Conservation (phyloP, 2,797 vertebrate species). For the Hippopotamyrus pictus region DNA sequence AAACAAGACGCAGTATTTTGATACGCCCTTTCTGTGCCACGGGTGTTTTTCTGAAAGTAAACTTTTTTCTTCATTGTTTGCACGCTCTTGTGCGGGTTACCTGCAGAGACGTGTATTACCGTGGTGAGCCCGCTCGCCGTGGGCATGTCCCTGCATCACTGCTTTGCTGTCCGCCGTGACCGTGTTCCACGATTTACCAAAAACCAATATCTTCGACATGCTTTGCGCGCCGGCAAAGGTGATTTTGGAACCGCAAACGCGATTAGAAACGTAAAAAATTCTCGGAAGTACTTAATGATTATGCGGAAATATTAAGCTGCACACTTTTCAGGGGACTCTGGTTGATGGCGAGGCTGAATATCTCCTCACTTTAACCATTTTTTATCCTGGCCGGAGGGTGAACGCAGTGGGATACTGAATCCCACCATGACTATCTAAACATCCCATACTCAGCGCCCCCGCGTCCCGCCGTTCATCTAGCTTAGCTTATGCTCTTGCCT, state of each 20-base stretch:
- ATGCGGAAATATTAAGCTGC: neutral
- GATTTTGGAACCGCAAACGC: neutral
- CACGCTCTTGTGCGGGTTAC: neutral
- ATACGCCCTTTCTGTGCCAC: neutral
- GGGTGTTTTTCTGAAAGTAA: constrained; percentile 22
- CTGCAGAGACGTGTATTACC: neutral
- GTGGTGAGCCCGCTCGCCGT: neutral
- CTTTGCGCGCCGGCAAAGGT: neutral
- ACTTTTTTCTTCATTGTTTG: constrained; percentile 14
- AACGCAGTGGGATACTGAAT: neutral
- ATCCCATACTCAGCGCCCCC: constrained; percentile 17
- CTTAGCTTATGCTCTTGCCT: neutral
- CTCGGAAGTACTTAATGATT: neutral
- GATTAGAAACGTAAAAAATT: neutral
- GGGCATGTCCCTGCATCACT: neutral
- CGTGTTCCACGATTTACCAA: neutral
- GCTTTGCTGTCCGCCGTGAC: neutral
- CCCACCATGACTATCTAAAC: constrained; percentile 30
- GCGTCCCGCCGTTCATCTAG: neutral
- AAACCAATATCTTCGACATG: neutral
- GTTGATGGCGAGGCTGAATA: neutral
- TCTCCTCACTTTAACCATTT: neutral
- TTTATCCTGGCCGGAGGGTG: constrained; percentile 6
- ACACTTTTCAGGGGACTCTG: neutral
- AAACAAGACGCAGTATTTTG: neutral